Evolutionary conservation across 2,113 vertebrate genomes (phyloP), one percentile per base, ranked within the genome.

Genomic region (Copsychus sechellarum): DNA sequence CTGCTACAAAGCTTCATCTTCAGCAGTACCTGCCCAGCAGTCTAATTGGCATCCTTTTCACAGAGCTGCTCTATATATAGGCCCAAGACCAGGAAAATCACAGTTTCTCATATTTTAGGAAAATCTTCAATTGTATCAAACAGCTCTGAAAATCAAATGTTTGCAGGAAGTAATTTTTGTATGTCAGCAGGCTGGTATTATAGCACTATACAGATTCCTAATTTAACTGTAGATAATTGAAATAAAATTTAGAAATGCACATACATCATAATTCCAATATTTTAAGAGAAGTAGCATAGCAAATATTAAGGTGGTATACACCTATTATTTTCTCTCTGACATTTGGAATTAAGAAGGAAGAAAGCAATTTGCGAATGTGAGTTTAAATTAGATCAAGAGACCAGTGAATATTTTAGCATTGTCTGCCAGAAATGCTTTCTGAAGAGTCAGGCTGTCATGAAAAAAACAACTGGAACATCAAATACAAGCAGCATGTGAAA

Each of bases 391-490:
- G 56, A 78, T 70, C 64, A 88, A 88, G 72, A 92, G 31, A 66
- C 19, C 8, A 4, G 40, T 70, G 71, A 95, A 90, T 92, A 93
- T 83, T 93, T 90, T 58, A 90, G 34, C 43, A 73, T 2, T 76
- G 42, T 88, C 74, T 92, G 56, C 43, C 72, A 94, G 67, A 94
- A 93, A 88, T 78, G n/a, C 36, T 78, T 93, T 95, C 48, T 83
- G 67, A 90, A 29, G 42, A 60, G 57, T 66, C 86, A 56, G 78
- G 51, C 11, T 88, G 67, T 51, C 29, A 77, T 53, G 65, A 81
- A 92, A 91, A 92, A 91, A 80, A 53, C 48, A 83, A 38, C 69
- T 64, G 64, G 58, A 90, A 92, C 38, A 84, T 93, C 72, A 81
- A 78, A 93, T 73, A 51, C 29, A 86, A 78, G 38, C 51, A 60